A percentile compares a stretch with the other conserved stretches of the same genome.
These are phyloP conservation scores for Umimayanthus kanabou DNA, from an alignment of 92 coral and sea anemone species.

Conservation along the genomic window DNA sequence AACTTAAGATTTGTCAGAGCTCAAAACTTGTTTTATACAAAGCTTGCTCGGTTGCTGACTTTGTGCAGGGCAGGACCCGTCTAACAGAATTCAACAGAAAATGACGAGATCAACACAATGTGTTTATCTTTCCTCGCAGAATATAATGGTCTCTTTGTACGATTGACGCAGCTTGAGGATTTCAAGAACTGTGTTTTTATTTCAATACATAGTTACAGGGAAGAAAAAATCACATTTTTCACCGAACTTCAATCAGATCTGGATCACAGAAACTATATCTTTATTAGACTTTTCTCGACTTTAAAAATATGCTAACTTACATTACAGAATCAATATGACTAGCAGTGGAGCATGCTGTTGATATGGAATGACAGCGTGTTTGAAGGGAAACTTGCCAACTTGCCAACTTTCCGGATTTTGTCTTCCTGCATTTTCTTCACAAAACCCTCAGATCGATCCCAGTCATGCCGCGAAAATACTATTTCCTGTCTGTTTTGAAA, in stretches of 20 bases:
- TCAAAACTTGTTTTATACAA: not conserved
- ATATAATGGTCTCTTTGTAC: not conserved
- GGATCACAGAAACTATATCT: not conserved
- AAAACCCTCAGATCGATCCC: no score
- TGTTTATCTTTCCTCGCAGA: not conserved
- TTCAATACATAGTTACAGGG: not conserved
- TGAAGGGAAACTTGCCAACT: not conserved
- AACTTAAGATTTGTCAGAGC: not conserved
- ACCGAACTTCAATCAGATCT: not conserved
- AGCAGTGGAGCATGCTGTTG: not conserved
- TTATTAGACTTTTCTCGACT: not conserved
- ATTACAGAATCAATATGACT: not conserved
- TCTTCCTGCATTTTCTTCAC: not conserved
- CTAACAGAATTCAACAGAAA: not conserved
- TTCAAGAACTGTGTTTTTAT: not conserved
- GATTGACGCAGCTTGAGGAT: not conserved
- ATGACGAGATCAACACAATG: not conserved
- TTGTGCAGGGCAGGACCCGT: not conserved
- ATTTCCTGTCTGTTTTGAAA: conserved; percentile 13
- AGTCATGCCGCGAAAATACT: not conserved
- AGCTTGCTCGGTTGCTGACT: not conserved
- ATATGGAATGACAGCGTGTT: not conserved
- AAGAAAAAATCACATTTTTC: not conserved
- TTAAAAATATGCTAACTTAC: not conserved
- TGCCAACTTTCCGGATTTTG: not conserved